phyloP scores from a whole-genome alignment of 2,888 invertebrate genomes.

The Napeogenes sylphis region DNA sequence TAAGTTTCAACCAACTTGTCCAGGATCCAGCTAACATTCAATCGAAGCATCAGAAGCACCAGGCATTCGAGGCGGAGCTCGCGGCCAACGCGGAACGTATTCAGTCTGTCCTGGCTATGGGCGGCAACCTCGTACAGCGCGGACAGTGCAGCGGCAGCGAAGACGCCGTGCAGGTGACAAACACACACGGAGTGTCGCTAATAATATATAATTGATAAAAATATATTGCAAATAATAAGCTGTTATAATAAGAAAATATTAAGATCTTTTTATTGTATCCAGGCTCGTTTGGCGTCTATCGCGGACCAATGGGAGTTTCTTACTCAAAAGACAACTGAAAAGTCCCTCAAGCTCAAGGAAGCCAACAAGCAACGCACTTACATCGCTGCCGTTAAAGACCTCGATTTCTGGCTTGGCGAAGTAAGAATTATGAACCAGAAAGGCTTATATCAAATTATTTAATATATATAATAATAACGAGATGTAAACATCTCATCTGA shows the following conservation, averaged over 20 bases:
- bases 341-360: slow-evolving; percentile 98
- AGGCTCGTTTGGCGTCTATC: slow-evolving; percentile 89
- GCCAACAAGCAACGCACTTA: slow-evolving; percentile 99
- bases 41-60: slow-evolving; percentile 99
- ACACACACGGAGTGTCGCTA: too few species aligned
- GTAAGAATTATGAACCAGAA: slow-evolving; percentile 33
- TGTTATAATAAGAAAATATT: slow-evolving; percentile 1
- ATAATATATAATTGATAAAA: too few species aligned
- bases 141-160: slow-evolving; percentile 99
- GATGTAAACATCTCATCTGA: background rate
- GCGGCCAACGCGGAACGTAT: slow-evolving; percentile 99
- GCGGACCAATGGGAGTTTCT: slow-evolving; percentile 99
- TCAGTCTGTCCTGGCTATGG: slow-evolving; percentile 96
- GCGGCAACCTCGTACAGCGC: slow-evolving; percentile 94
- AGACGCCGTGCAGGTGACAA: slow-evolving; percentile 91
- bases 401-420: slow-evolving; percentile 99
- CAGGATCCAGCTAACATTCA: slow-evolving; percentile 96
- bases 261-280: slow-evolving; percentile 9
- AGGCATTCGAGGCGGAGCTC: slow-evolving; percentile 99
- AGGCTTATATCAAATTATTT: background rate
- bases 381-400: slow-evolving; percentile 99
- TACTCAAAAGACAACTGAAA: slow-evolving; percentile 98
- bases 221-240: too few species aligned
- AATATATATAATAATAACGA: background rate
- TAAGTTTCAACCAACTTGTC: too few species aligned